These are phyloP conservation scores for Microcebus jonahi DNA, from an alignment of 2,113 vertebrate genomes.

Conservation along the genomic window DNA sequence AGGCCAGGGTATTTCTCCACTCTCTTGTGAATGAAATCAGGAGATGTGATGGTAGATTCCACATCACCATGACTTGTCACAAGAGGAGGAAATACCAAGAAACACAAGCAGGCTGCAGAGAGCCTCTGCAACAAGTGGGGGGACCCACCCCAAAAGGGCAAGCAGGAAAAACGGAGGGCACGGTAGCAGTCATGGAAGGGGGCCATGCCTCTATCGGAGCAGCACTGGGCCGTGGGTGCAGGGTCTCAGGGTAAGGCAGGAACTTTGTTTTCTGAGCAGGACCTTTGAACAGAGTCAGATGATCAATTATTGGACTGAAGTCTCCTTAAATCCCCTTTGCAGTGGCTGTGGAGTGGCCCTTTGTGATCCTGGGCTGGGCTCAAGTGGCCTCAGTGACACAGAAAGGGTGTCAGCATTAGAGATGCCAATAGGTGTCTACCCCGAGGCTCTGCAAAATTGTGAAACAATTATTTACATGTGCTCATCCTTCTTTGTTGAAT, in stretches of 20 bases:
- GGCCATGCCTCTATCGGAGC: background rate
- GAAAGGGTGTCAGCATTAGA: background rate
- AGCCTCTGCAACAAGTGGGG: background rate
- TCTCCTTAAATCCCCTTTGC: background rate
- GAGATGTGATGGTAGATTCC: background rate
- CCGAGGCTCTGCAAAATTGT: background rate
- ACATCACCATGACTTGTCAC: background rate
- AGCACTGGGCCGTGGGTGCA: background rate
- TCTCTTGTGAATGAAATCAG: background rate
- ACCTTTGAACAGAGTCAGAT: background rate
- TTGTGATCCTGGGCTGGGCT: background rate
- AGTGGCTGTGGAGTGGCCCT: background rate
- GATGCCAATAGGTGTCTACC: background rate
- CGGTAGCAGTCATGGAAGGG: accelerated
- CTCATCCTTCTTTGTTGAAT: background rate
- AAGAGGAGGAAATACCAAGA: background rate
- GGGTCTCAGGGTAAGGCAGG: background rate
- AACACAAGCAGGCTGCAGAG: no score
- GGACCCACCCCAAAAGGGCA: background rate
- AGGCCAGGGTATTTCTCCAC: background rate
- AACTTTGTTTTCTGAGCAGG: background rate
- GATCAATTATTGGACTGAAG: no score
- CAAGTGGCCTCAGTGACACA: background rate
- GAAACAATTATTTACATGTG: background rate
- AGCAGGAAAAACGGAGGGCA: background rate